Percentiles rank a stretch among this genome's conserved stretches.
These are phyloP conservation scores for Hydrophis major DNA, from an alignment of 2,797 vertebrate species.

Conservation along the genomic window DNA sequence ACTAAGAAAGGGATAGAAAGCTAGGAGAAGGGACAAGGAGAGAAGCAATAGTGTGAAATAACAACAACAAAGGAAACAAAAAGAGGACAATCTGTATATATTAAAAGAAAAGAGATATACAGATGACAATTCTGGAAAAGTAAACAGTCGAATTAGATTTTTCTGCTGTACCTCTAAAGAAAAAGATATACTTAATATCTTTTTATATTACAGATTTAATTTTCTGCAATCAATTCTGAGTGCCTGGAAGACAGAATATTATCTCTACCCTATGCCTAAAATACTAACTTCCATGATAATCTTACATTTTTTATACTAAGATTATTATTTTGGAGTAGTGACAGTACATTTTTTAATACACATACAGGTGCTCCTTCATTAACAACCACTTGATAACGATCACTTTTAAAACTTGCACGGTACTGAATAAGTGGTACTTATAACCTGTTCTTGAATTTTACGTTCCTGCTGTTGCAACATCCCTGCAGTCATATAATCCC, in stretches of 20 bases:
- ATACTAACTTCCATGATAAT: not conserved
- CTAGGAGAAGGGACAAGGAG: not conserved
- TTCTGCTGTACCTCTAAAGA: not conserved
- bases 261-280: not conserved
- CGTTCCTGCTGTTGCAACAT: not conserved
- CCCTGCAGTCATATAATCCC: not conserved
- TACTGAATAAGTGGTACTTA: not conserved
- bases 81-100: not conserved
- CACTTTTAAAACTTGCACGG: not conserved
- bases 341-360: not conserved
- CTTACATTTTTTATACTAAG: not conserved
- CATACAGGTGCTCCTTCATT: not conserved
- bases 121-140: not conserved
- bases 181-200: not conserved
- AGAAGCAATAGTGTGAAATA: not conserved
- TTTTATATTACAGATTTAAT: not conserved
- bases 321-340: not conserved
- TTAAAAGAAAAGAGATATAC: not conserved
- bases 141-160: not conserved
- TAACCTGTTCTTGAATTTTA: not conserved
- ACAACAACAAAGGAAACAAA: not conserved
- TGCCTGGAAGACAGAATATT: not conserved
- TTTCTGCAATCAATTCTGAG: not conserved
- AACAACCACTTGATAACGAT: not conserved
- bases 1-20: not conserved